Evolutionary conservation across 2,888 invertebrate genomes (phyloP).

Genomic region (Portevinia maculata): DNA sequence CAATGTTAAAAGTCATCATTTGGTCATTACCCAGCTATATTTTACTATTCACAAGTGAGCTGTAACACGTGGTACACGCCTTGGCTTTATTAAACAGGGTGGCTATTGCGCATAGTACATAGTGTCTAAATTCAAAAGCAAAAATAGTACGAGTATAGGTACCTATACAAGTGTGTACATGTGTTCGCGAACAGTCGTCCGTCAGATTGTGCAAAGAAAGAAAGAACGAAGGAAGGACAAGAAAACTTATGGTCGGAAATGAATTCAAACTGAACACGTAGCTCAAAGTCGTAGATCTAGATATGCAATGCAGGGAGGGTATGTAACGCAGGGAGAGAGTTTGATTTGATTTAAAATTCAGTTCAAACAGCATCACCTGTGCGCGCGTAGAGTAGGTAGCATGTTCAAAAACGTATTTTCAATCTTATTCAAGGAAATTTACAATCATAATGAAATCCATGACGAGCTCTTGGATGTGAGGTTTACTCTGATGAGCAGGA

Average conservation of each 20-base stretch:
- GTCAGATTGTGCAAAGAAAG: slow-evolving; percentile 16
- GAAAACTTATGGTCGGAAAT: slow-evolving; percentile 55
- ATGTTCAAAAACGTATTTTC: slow-evolving; percentile 67
- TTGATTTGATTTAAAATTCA: slow-evolving; percentile 65
- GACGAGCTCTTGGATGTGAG: slow-evolving; percentile 4
- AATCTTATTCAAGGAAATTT: slow-evolving; percentile 64
- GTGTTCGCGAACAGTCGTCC: slow-evolving; percentile 25
- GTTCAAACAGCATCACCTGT: slow-evolving; percentile 58
- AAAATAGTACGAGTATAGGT: slow-evolving; percentile 3
- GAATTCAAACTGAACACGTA: slow-evolving; percentile 70
- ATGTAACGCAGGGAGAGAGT: neutral
- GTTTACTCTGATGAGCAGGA: slow-evolving; percentile 15
- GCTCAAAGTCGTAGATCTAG: slow-evolving; percentile 11
- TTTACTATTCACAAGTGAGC: slow-evolving; percentile 76
- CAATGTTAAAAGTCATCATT: slow-evolving; percentile 76
- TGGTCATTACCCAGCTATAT: slow-evolving; percentile 75
- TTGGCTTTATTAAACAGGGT: slow-evolving; percentile 75
- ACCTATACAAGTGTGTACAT: too few species aligned
- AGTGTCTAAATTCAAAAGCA: slow-evolving; percentile 3
- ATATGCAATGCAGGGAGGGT: too few species aligned
- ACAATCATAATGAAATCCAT: slow-evolving; percentile 61
- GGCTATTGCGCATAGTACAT: slow-evolving; percentile 32
- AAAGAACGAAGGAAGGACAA: slow-evolving; percentile 12
- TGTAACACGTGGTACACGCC: slow-evolving; percentile 75
- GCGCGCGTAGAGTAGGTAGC: slow-evolving; percentile 57